phyloP scores from a whole-genome alignment of 2,888 invertebrate species.

The Brassicogethes aeneus region DNA sequence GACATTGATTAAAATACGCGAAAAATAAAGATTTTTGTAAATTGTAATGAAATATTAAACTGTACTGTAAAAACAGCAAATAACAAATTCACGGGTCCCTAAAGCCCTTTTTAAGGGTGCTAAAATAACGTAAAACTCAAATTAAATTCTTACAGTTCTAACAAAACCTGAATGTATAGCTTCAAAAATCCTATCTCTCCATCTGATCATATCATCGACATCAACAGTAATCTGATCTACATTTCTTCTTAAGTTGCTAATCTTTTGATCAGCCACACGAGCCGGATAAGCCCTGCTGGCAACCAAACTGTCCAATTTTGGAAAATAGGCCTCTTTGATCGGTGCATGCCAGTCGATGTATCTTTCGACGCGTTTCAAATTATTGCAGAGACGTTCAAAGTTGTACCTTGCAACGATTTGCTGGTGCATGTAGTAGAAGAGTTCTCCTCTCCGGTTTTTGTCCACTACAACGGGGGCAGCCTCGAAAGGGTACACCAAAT shows the following conservation, averaged over 20 bases:
- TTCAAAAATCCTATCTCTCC: constrained; percentile 64
- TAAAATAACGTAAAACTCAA: background rate
- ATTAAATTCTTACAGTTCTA: constrained; percentile 43
- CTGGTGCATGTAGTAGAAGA: constrained; percentile 75
- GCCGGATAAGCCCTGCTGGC: constrained; percentile 70
- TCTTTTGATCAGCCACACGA: constrained; percentile 47
- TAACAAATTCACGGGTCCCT: background rate
- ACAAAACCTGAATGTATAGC: constrained; percentile 59
- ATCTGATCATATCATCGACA: constrained; percentile 62
- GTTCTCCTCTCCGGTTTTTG: constrained; percentile 69
- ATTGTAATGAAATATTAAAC: too few species aligned
- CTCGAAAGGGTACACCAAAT: constrained; percentile 76
- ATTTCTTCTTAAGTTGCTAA: constrained; percentile 57
- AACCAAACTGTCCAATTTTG: constrained; percentile 71
- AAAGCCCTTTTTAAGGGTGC: background rate
- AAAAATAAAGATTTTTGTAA: too few species aligned
- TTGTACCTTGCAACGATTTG: constrained; percentile 64
- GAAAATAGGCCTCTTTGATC: constrained; percentile 73
- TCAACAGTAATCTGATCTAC: constrained; percentile 58
- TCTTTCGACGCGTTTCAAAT: constrained; percentile 52
- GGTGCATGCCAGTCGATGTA: constrained; percentile 58
- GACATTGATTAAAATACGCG: constrained; percentile 1
- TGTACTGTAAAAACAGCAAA: too few species aligned
- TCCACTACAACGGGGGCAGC: constrained; percentile 52
- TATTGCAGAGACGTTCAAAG: constrained; percentile 65